These are phyloP conservation scores for Napeogenes sylphis DNA, from an alignment of 2,888 invertebrate species.

Conservation along the genomic window DNA sequence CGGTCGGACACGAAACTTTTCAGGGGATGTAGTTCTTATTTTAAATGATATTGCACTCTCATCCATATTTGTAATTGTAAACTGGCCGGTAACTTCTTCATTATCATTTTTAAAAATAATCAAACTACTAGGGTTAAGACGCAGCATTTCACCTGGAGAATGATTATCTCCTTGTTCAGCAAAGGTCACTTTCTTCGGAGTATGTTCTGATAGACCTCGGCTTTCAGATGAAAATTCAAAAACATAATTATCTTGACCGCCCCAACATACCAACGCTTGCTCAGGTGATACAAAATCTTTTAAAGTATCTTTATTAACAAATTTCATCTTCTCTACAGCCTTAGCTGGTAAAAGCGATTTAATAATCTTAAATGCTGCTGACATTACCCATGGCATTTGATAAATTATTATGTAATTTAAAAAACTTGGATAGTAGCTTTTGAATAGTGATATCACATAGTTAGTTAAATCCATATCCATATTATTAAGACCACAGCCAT, in stretches of 20 bases:
- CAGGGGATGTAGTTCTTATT: slow-evolving; percentile 97
- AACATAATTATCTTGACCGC: slow-evolving; percentile 85
- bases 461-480: slow-evolving; percentile 95
- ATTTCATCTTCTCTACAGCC: slow-evolving; percentile 92
- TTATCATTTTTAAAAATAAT: slow-evolving; percentile 83
- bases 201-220: slow-evolving; percentile 46
- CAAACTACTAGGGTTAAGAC: slow-evolving; percentile 81
- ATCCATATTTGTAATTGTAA: slow-evolving; percentile 84
- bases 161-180: slow-evolving; percentile 58
- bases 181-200: slow-evolving; percentile 55
- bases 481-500: slow-evolving; percentile 89
- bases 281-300: slow-evolving; percentile 85
- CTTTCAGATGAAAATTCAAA: slow-evolving; percentile 84
- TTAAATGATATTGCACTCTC: slow-evolving; percentile 74
- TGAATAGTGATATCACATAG: slow-evolving; percentile 91
- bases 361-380: slow-evolving; percentile 93
- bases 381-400: slow-evolving; percentile 96
- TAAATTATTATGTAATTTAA: slow-evolving; percentile 93
- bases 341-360: slow-evolving; percentile 91
- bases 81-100: slow-evolving; percentile 81
- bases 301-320: slow-evolving; percentile 85
- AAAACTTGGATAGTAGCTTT: slow-evolving; percentile 91
- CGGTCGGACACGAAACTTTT: slow-evolving; percentile 95
- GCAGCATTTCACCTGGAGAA: slow-evolving; percentile 77
- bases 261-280: slow-evolving; percentile 88